Evolutionary conservation across 92 coral and sea anemone genomes (phyloP), one percentile per base, ranked within the genome.

Genomic region (Palythoa grandiflora): DNA sequence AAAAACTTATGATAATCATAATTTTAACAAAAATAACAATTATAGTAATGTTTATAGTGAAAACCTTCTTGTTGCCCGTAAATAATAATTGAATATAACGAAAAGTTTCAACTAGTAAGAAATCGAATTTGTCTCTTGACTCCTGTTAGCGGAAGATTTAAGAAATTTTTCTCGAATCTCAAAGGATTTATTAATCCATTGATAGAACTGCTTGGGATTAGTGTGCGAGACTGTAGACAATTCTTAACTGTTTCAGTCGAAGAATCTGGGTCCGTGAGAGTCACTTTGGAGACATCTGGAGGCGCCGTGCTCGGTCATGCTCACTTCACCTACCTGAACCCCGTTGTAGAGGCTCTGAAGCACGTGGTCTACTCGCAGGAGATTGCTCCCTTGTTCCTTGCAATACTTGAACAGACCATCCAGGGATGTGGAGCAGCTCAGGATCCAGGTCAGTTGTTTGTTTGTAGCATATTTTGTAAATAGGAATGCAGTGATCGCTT

Each of bases 231-330:
- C 50, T 44, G 5, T 44, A 44, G 50, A 44, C 4, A 8, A 44
- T 44, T 63, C 4, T 63, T 57, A 11, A 36, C 40, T 63, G 15
- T 68, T 81, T 48, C 60, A 81, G 86, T 75, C 75, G 44, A 37
- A 47, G 21, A 65, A 53, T 48, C 86, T n/a, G 86, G 63, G 8
- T 35, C 86, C 20, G 86, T 81, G 48, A 81, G n/a, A 17, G 86
- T 81, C 48, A 81, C 86, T 17, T 39, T 81, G 11, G 86, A 81
- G 73, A 81, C 86, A 12, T 47, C 75, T 14, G 86, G 86, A 28
- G 86, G 86, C 37, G 86, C 86, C 8, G 75, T 81, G 12, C 86
- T 81, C 36, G 86, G 86, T 66, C 63, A 81, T n/a, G 38, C 63
- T 13, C 54, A 36, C 21, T 81, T 81, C 75, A 20, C 61, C 2